These are phyloP conservation scores for Epizoanthus ramosus DNA, from an alignment of 92 coral and sea anemone species.

Conservation along the genomic window DNA sequence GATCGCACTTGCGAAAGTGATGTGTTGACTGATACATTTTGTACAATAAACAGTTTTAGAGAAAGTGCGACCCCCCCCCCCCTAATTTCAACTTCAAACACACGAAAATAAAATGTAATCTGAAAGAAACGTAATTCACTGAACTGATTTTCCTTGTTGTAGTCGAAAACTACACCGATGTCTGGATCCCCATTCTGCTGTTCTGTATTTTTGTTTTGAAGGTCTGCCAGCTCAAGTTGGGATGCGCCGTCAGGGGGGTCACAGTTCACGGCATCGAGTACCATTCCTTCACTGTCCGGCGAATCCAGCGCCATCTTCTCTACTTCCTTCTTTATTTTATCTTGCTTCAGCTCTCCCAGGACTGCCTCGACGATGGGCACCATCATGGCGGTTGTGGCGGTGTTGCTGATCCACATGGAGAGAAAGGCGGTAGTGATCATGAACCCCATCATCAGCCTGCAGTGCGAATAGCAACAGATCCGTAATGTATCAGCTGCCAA, in stretches of 20 bases:
- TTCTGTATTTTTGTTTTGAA: conserved; percentile 2
- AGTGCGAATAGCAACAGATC: not conserved
- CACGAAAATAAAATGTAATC: not conserved
- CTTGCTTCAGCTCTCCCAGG: conserved; percentile 62
- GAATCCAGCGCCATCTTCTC: not conserved
- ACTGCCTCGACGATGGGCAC: conserved; percentile 81
- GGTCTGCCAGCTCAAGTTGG: conserved; percentile 17
- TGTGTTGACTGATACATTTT: too few species aligned
- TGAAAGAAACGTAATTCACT: not conserved
- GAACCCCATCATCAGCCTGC: conserved; percentile 72
- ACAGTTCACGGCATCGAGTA: conserved; percentile 14
- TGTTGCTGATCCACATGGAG: conserved; percentile 87
- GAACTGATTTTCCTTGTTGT: not conserved
- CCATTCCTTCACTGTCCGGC: conserved; percentile 19
- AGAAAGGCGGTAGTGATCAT: conserved; percentile 75
- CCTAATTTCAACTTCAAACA: too few species aligned
- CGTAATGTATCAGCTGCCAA: not conserved
- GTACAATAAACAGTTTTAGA: too few species aligned
- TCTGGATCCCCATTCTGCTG: conserved; percentile 4
- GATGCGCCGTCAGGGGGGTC: not conserved
- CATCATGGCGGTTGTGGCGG: conserved; percentile 89
- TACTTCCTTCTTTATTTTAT: conserved; percentile 33
- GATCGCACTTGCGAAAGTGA: too few species aligned
- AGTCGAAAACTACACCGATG: not conserved
- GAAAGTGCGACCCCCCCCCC: too few species aligned